Conservation (phyloP, 2,888 invertebrate genomes). For the Prosopocoilus inquinatus region DNA sequence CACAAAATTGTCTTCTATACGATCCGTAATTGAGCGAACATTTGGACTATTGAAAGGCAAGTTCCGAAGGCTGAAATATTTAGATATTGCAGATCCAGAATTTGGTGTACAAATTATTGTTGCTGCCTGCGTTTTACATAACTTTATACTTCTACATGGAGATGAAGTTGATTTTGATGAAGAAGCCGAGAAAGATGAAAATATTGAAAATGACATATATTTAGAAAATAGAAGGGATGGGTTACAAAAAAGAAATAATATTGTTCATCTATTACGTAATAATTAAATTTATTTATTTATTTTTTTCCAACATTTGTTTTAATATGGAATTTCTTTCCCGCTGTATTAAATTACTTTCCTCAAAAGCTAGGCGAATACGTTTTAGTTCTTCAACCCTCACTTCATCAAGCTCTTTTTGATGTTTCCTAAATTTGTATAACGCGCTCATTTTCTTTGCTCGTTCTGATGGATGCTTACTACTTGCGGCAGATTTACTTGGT, state of each 20-base stretch:
- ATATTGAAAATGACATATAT: neutral
- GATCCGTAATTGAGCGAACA: slow-evolving; percentile 16
- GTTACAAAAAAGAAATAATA: neutral
- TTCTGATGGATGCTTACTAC: too few relatives aligned
- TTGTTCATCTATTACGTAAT: neutral
- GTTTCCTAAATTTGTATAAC: too few relatives aligned
- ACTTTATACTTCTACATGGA: slow-evolving; percentile 7
- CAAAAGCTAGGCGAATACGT: too few relatives aligned
- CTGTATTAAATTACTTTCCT: neutral
- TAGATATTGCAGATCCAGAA: slow-evolving; percentile 11
- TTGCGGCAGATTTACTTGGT: too few relatives aligned
- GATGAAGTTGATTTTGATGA: too few relatives aligned
- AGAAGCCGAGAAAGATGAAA: neutral
- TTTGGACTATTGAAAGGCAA: slow-evolving; percentile 21
- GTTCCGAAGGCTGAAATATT: slow-evolving; percentile 19
- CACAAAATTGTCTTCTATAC: slow-evolving; percentile 5
- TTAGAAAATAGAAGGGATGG: neutral
- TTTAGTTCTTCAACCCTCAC: too few relatives aligned
- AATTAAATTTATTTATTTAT: neutral
- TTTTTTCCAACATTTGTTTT: neutral
- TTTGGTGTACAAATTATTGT: slow-evolving; percentile 6
- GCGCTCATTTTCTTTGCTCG: too few relatives aligned
- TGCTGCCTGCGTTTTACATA: slow-evolving; percentile 3
- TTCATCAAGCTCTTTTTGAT: too few relatives aligned
- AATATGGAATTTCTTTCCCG: neutral